A percentile compares a stretch with the other conserved stretches of the same genome.
phyloP scores from a whole-genome alignment of 2,113 vertebrate species.

The Chunga burmeisteri region DNA sequence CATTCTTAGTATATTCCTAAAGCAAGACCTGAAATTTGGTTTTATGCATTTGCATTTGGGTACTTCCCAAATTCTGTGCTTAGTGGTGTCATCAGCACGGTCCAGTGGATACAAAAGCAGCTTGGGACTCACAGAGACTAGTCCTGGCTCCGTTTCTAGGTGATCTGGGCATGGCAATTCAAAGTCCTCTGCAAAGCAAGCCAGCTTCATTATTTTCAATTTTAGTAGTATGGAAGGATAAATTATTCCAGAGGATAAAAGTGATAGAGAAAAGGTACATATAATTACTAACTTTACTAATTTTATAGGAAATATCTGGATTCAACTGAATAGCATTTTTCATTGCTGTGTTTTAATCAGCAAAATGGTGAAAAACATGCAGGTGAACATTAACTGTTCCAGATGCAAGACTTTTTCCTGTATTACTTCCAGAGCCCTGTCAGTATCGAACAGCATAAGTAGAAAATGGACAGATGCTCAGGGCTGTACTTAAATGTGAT shows the following conservation, averaged over 20 bases:
- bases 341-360: background rate
- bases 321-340: background rate
- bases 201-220: background rate
- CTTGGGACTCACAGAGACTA: background rate
- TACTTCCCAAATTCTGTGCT: background rate
- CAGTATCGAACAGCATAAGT: background rate
- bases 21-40: background rate
- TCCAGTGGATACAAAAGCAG: background rate
- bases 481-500: background rate
- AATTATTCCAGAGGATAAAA: background rate
- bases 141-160: background rate
- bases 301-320: background rate
- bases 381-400: background rate
- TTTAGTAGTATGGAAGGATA: constrained; percentile 1
- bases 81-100: background rate
- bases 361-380: background rate
- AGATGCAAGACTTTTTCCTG: background rate
- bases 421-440: background rate
- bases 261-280: background rate
- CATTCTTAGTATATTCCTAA: background rate
- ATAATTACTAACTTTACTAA: background rate
- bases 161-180: background rate
- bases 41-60: background rate
- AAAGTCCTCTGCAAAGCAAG: background rate
- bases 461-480: background rate